Evolutionary conservation across 1,140 invertebrate genomes (phyloP).

Genomic region (Proales similis): DNA sequence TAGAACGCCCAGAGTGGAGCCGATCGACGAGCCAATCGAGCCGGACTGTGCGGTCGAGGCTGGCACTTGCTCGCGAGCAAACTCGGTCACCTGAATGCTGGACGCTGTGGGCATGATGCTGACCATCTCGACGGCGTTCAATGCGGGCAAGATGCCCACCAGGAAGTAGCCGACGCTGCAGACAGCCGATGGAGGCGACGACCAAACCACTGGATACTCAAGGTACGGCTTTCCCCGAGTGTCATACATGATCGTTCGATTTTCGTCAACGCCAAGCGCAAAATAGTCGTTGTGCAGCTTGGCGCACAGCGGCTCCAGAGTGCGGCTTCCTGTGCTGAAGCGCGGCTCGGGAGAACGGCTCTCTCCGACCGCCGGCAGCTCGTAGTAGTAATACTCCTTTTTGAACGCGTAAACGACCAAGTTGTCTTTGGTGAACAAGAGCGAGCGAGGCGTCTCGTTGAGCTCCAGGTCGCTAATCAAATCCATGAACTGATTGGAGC

Average conservation of each 20-base stretch:
- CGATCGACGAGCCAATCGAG: neutral
- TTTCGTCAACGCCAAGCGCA: conserved; percentile 19
- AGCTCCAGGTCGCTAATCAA: conserved; percentile 27
- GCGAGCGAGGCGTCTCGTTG: conserved; percentile 9
- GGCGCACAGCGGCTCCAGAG: conserved; percentile 9
- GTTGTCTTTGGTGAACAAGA: conserved; percentile 24
- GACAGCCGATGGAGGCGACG: conserved; percentile 1
- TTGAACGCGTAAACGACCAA: conserved; percentile 19
- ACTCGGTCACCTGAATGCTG: conserved; percentile 19
- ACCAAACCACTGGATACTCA: conserved; percentile 17
- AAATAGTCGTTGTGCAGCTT: conserved; percentile 27
- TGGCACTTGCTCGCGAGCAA: conserved; percentile 1
- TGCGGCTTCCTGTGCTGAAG: conserved; percentile 9
- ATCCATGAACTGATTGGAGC: conserved; percentile 36
- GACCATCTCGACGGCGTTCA: conserved; percentile 20
- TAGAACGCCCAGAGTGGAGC: conserved; percentile 2
- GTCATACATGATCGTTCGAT: conserved; percentile 11
- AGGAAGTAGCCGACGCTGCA: conserved; percentile 20
- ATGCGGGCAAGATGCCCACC: neutral
- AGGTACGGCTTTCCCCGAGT: neutral
- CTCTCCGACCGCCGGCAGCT: neutral
- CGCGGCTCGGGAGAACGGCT: neutral
- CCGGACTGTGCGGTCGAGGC: neutral
- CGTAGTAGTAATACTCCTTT: conserved; percentile 36
- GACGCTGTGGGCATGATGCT: neutral